Base-by-base conservation (phyloP, 2,888 invertebrate species). In the Catocala nupta region DNA sequence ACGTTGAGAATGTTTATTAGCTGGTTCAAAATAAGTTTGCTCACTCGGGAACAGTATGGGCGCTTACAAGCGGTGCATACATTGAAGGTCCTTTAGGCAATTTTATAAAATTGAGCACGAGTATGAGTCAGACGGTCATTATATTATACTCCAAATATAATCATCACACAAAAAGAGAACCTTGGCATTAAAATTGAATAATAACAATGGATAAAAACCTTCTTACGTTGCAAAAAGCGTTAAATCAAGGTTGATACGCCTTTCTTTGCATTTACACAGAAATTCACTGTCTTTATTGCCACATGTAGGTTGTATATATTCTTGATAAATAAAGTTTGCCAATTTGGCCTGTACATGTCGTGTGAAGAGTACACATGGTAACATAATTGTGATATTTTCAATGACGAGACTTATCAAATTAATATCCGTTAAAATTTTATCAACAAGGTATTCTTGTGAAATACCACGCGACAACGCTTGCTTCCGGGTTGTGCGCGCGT, bases 401-500 rank as follows among this genome's bases (percentile, higher is more conserved):
- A 72, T 73, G 73, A 66, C 56, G 64, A 60, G 51, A 59, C 44
- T 59, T 47, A 48, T 59, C 55, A 57, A 48, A 44, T 56, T 50
- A 13, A 56, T 54, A 65, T 68, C 65, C 66, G 59, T 61, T 66
- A 59, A 53, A 64, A 62, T 71, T 71, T 60, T 55, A 69, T 52
- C 67, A 78, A 80, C 77, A 71, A 78, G 74, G 73, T 77, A 81
- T 81, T 81, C 81, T 78, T 80, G 79, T 78, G 77, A 85, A 85
- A 83, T 81, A 80, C 80, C 78, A 78, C 67, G 70, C 68, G 68
- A 65, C 73, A 65, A 67, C 66, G 71, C 70, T 63, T 54, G 75
- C 83, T 87, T 88, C 88, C 88, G 85, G 79, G 81, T 82, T 84
- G 68, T 68, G 71, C 63, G 73, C 78, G 71, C 63, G 5, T 52